Evolutionary conservation across 2,113 vertebrate species (phyloP).

Genomic region (Tyto alba): DNA sequence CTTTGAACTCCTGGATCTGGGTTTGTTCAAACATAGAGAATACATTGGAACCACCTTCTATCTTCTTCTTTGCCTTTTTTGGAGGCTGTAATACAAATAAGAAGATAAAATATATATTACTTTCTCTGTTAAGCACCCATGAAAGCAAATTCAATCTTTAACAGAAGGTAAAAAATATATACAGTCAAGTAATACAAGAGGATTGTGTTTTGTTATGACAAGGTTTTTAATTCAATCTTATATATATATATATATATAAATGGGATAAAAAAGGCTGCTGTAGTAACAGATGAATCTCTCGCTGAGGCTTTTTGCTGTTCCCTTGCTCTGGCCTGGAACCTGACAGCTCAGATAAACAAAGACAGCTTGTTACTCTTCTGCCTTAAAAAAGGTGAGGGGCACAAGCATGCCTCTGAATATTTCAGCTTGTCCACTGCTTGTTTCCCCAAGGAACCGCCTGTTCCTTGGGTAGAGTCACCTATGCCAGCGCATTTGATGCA

Average conservation of each 20-base stretch:
- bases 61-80: constrained; percentile 85
- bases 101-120: background rate
- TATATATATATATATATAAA: background rate
- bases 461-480: background rate
- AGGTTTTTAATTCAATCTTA: background rate
- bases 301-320: background rate
- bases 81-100: constrained; percentile 72
- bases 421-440: background rate
- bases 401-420: background rate
- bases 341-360: background rate
- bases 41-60: constrained; percentile 83
- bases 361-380: background rate
- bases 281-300: background rate
- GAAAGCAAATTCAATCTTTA: background rate
- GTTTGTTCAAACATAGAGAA: constrained; percentile 93
- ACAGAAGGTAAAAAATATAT: background rate
- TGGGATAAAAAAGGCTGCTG: background rate
- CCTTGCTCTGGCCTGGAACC: background rate
- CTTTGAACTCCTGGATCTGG: constrained; percentile 93
- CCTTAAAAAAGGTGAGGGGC: background rate
- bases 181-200: background rate
- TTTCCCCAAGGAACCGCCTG: background rate
- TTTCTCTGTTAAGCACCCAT: background rate
- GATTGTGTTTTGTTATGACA: background rate
- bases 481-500: background rate